Evolutionary conservation across 2,113 vertebrate genomes (phyloP).

Genomic region (Heptranchias perlo): DNA sequence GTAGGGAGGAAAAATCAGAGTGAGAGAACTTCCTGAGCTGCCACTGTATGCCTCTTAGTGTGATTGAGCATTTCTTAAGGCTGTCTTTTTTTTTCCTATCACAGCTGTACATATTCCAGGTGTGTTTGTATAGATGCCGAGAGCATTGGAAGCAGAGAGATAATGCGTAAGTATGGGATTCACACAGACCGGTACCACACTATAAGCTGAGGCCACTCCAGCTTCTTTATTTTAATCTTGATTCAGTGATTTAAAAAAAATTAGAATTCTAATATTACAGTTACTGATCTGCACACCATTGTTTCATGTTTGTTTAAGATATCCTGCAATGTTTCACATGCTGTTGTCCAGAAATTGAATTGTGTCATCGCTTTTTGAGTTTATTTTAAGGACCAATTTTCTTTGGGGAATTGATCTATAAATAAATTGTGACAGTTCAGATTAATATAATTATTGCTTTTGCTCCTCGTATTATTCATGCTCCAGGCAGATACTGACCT

Average conservation of each 20-base stretch:
- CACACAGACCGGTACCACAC: background rate
- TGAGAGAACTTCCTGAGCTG: background rate
- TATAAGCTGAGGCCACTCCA: background rate
- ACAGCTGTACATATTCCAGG: background rate
- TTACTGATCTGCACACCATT: background rate
- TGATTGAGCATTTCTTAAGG: too few species aligned
- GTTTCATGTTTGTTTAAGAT: background rate
- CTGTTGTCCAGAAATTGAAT: background rate
- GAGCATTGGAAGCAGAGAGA: background rate
- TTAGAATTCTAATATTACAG: background rate
- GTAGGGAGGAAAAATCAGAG: background rate
- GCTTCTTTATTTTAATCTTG: background rate
- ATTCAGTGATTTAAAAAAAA: background rate
- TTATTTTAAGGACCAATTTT: background rate
- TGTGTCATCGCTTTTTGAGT: background rate
- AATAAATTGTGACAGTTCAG: background rate
- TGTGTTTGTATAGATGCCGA: background rate
- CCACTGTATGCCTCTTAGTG: too few species aligned
- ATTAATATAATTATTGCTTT: conserved; percentile 27
- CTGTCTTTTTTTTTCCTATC: too few species aligned
- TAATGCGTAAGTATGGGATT: background rate
- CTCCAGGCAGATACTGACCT: background rate
- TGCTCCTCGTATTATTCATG: background rate
- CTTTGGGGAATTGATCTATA: conserved; percentile 7
- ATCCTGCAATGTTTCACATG: background rate